Conservation (phyloP, 2,888 invertebrate genomes). For the Diarsia mendica region DNA sequence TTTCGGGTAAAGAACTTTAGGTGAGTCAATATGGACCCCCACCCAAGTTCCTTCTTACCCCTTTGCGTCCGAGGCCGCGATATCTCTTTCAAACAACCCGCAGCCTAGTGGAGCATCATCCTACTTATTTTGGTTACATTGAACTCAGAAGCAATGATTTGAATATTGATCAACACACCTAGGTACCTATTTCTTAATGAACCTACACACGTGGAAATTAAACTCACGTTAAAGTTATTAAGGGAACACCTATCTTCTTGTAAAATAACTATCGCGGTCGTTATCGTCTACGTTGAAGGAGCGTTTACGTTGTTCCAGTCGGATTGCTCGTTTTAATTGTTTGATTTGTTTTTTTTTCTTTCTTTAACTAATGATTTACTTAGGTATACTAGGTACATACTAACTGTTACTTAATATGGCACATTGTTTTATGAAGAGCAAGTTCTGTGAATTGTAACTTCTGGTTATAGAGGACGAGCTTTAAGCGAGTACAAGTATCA, state of each 20-base stretch:
- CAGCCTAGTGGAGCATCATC: too few relatives aligned
- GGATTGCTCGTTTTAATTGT: constrained; percentile 29
- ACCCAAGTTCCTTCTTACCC: too few relatives aligned
- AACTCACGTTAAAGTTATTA: constrained; percentile 81
- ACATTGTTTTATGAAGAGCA: neutral
- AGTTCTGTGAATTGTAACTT: neutral
- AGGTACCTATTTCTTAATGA: constrained; percentile 34
- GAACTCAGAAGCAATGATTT: constrained; percentile 43
- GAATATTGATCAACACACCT: neutral
- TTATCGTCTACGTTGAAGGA: constrained; percentile 72
- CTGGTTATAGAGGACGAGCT: too few relatives aligned
- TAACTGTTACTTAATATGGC: neutral
- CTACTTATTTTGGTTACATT: neutral
- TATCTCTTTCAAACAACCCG: too few relatives aligned
- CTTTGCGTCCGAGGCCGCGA: too few relatives aligned
- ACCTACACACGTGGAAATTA: constrained; percentile 77
- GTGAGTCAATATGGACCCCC: too few relatives aligned
- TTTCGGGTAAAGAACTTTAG: too few relatives aligned
- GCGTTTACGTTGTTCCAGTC: constrained; percentile 50
- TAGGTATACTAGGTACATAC: neutral
- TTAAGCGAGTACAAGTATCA: too few relatives aligned
- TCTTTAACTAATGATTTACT: neutral
- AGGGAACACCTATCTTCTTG: constrained; percentile 77
- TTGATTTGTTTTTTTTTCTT: neutral
- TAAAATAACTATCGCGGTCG: constrained; percentile 77